Evolutionary conservation across 2,888 invertebrate species (phyloP), one percentile per base, ranked within the genome.

Genomic region (Lithophane socia): DNA sequence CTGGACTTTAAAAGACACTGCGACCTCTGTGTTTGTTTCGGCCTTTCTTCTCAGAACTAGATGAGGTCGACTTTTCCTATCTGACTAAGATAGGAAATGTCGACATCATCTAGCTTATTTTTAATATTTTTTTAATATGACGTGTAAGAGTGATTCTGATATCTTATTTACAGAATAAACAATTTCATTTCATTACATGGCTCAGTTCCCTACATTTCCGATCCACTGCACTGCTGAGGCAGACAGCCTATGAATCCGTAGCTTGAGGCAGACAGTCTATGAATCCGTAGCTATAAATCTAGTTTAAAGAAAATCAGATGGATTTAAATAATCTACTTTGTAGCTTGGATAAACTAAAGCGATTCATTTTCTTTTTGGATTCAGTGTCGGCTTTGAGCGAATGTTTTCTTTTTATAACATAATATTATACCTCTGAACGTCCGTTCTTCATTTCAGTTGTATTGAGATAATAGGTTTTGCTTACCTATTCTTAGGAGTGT

Each of bases 261-360:
- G 49, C 49, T 13, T 29, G 60, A 29, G 52, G 18, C 37, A 18
- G 44, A 29, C 47, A n/a, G 72, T 71, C 58, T 64, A 65, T n/a
- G 79, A 56, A 68, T 63, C 65, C 37, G 24, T 18, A 18, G 49
- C 54, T 13, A 75, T 75, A 71, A 79, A 81, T 82, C 52, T 69
- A 73, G 81, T 69, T 70, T 79, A 63, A 49, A 83, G 54, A 58
- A 83, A 83, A 78, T 65, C 72, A 69, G 83, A 29, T 83, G 64
- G 37, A 73, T 84, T 84, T 73, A 69, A 73, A 79, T 79, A 79
- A 79, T 73, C 73, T 61, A 63, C 58, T 68, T 66, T 67, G 44
- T 44, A 24, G 64, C 54, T 49, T 13, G 67, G 29, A 54, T 81
- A 68, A 54, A 83, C 24, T 64, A 56, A 70, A 68, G 60, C 42